These are phyloP conservation scores for Capitella teleta DNA, from an alignment of 1,140 invertebrate species.

Conservation along the genomic window DNA sequence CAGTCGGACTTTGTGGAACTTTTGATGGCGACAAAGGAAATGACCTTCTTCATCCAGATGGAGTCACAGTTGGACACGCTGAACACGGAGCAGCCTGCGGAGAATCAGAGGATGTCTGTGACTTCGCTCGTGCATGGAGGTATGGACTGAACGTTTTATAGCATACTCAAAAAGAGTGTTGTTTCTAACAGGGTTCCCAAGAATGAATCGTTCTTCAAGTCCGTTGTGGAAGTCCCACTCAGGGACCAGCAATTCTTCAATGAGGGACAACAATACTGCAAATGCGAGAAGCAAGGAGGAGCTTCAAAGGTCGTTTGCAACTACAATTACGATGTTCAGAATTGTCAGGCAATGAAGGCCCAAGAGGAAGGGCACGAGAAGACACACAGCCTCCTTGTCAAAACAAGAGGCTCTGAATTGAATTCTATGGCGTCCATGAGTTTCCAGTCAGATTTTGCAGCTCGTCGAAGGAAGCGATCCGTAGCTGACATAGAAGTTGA, in stretches of 20 bases:
- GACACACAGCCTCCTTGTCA: background rate
- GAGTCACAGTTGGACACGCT: background rate
- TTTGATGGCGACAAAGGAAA: conserved; percentile 4
- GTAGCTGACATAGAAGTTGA: too few relatives aligned
- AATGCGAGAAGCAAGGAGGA: background rate
- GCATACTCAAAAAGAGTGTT: background rate
- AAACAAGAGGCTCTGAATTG: too few relatives aligned
- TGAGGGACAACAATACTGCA: conserved; percentile 3
- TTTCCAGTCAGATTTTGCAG: too few relatives aligned
- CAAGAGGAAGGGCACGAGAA: background rate
- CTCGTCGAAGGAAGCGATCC: background rate
- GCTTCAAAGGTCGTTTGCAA: conserved; percentile 7
- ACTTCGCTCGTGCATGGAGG: conserved; percentile 8
- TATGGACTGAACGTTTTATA: background rate
- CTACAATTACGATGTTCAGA: conserved; percentile 2
- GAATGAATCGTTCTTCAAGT: conserved; percentile 3
- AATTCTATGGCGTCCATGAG: background rate
- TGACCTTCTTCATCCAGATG: conserved; percentile 4
- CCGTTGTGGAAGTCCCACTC: background rate
- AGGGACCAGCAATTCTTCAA: background rate
- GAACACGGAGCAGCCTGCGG: background rate
- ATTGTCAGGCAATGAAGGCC: background rate
- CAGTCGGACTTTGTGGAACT: conserved; percentile 7
- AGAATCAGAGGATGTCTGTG: background rate
- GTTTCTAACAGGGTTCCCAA: conserved; percentile 5